Base-by-base conservation (phyloP, 1,140 invertebrate species). In the Leptinotarsa texana region DNA sequence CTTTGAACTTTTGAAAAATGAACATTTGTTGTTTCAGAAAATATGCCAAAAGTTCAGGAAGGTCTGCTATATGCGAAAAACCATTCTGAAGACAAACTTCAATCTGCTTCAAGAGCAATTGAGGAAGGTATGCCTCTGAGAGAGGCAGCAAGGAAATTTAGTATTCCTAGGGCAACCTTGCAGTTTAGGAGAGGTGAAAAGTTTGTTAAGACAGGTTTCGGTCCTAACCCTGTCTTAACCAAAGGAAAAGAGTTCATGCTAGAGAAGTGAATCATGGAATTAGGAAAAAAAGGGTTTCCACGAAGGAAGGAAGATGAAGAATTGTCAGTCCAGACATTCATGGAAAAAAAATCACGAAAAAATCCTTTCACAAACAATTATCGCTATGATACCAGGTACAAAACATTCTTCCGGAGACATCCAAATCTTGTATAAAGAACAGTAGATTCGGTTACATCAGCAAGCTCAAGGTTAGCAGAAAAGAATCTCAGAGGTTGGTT, bases 401-500 rank as follows among this genome's bases (percentile, higher is more conserved):
- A 82, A 47, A 74, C 76, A 17, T 84, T 84, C 79, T 63, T 84
- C 63, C 80, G 77, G 61, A 61, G 80, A 62, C 78, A 84, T 76
- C 79, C 80, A 72, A 33, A 75, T 81, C 24, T 79, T 61, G 49
- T 51, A 77, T 13, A 79, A 47, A 74, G 75, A 73, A 66, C 33
- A 27, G 8, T 42, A n/a, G 79, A 80, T 69, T 71, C 68, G 33
- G 72, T 80, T 24, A 75, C 73, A 49, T 21, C 65, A 24, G 79
- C 79, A 8, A 77, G 72, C 69, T 77, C 83, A 48, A 13, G 69
- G 8, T 80, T 86, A 21, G 80, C 79, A 6, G 83, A 85, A 81
- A 62, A 63, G 70, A 76, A 75, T n/a, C 81, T 85, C 48, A 33
- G 82, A 63, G 65, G 75, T 17, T 86, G 85, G 85, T 87, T 86